Conservation (phyloP, 2,797 vertebrate species). For the Anguilla marmorata region DNA sequence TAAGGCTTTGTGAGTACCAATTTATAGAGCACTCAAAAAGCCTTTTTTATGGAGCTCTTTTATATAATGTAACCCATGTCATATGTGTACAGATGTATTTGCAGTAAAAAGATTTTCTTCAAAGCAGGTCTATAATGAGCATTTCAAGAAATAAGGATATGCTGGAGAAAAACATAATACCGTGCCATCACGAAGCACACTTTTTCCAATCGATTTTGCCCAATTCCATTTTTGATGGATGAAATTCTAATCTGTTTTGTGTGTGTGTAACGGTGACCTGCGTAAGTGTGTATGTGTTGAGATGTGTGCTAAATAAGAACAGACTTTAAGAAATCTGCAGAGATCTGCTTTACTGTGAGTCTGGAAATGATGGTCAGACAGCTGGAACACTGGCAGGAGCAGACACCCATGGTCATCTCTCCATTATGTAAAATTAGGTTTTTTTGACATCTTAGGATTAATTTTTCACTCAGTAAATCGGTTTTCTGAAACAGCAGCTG, state of each 20-base stretch:
- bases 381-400: neutral
- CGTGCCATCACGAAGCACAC: neutral
- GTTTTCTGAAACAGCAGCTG: conserved; percentile 2
- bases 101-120: neutral
- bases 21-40: neutral
- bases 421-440: neutral
- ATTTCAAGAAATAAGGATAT: neutral
- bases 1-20: neutral
- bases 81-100: neutral
- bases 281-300: neutral
- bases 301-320: too few species aligned
- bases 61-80: neutral
- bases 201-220: neutral
- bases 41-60: neutral
- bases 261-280: neutral
- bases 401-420: neutral
- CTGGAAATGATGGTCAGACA: neutral
- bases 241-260: neutral
- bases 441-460: neutral
- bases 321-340: neutral
- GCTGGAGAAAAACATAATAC: neutral
- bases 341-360: neutral
- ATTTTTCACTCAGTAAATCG: neutral
- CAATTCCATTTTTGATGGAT: neutral
- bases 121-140: neutral